Percentiles rank a stretch among this genome's conserved stretches.
These are phyloP conservation scores for Lamellibrachia satsuma DNA, from an alignment of 2,888 invertebrate genomes.

Conservation along the genomic window DNA sequence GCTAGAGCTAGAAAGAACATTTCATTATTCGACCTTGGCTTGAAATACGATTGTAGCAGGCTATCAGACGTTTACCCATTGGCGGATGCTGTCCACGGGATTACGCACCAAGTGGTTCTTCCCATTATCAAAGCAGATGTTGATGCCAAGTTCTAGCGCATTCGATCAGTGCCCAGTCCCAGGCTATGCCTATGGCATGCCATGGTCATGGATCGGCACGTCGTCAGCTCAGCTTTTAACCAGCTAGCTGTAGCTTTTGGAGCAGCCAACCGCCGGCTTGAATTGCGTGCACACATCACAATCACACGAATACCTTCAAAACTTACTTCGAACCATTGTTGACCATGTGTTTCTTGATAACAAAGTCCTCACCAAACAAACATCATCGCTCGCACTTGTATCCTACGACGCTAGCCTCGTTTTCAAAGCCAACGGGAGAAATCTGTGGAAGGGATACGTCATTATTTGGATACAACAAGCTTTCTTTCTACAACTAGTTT, in stretches of 20 bases:
- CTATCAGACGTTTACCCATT: too few species aligned
- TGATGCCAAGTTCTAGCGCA: not conserved
- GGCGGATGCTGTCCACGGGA: too few species aligned
- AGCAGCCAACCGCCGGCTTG: not conserved
- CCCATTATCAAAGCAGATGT: too few species aligned
- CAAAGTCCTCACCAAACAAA: not conserved
- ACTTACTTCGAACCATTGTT: slow-evolving; percentile 9
- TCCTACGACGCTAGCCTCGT: slow-evolving; percentile 9
- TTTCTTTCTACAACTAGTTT: not conserved
- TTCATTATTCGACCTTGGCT: too few species aligned
- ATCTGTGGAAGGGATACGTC: not conserved
- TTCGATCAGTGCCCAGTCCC: too few species aligned
- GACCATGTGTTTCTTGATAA: not conserved
- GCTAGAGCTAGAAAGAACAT: too few species aligned
- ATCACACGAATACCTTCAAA: not conserved
- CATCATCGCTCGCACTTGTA: slow-evolving; percentile 9
- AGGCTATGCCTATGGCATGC: too few species aligned
- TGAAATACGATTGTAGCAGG: too few species aligned
- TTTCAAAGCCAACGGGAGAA: not conserved
- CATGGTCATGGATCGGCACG: not conserved
- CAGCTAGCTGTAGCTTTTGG: not conserved
- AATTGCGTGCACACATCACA: not conserved
- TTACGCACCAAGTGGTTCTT: too few species aligned
- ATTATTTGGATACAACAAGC: not conserved
- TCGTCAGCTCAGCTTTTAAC: not conserved